Conservation (phyloP, 2,797 vertebrate genomes). For the Manis pentadactyla region DNA sequence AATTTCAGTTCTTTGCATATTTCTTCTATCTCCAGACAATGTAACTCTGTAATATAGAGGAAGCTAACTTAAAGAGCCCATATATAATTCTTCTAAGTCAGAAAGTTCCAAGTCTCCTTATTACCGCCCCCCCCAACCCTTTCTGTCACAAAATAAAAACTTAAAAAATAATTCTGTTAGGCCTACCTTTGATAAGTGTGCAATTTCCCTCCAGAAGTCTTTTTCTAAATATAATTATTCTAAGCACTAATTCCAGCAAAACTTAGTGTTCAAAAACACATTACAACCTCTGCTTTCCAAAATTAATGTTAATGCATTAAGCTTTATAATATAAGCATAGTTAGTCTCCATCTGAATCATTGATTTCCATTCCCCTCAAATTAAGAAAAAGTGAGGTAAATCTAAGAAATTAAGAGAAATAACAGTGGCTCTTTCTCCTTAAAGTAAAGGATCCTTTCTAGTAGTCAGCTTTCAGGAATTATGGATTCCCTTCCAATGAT, state of each 20-base stretch:
- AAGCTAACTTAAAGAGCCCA: background rate
- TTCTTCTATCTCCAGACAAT: background rate
- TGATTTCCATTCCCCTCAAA: constrained; percentile 39
- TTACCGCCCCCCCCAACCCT: background rate
- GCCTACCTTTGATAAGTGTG: background rate
- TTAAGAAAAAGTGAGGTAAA: constrained; percentile 50
- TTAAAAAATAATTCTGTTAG: constrained; percentile 3
- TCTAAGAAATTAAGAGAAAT: constrained; percentile 62
- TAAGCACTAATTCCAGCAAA: constrained; percentile 26
- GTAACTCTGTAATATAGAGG: background rate
- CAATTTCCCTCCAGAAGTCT: background rate
- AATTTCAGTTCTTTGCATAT: background rate
- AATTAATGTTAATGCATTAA: constrained; percentile 7
- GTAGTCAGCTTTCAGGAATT: constrained; percentile 54
- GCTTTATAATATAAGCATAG: background rate
- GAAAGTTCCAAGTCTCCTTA: background rate
- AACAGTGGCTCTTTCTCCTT: background rate
- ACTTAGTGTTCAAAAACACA: background rate
- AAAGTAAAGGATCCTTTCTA: constrained; percentile 54
- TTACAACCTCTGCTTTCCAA: background rate
- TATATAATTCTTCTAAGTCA: constrained; percentile 44
- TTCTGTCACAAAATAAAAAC: constrained; percentile 34
- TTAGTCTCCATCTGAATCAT: background rate
- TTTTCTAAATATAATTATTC: constrained; percentile 31
- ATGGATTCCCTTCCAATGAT: constrained; percentile 49